Conservation (phyloP, 2,113 vertebrate genomes). For the Mormyrus iriodes region DNA sequence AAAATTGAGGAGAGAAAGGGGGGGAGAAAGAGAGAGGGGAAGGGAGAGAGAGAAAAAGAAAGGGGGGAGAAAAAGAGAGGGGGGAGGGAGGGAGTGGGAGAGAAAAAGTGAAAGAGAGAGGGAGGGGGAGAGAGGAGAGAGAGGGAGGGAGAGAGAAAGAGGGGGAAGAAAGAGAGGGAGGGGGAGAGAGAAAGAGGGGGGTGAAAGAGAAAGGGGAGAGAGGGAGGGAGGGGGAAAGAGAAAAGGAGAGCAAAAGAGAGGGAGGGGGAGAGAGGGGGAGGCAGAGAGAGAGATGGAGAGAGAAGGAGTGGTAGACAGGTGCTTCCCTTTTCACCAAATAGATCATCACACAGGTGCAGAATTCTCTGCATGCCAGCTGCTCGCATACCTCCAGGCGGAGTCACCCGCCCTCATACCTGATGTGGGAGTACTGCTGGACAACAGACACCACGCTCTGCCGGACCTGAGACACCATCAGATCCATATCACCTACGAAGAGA, state of each 20-base stretch:
- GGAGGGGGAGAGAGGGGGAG: neutral
- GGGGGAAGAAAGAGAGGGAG: too few species aligned
- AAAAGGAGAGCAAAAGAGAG: neutral
- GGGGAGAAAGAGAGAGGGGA: rapidly evolving
- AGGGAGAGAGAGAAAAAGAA: rapidly evolving
- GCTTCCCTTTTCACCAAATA: neutral
- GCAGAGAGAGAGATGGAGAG: neutral
- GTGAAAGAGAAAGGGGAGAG: neutral
- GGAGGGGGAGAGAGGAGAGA: too few species aligned
- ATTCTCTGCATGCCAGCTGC: neutral
- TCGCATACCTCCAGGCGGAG: neutral
- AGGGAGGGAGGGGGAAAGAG: too few species aligned
- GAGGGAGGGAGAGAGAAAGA: too few species aligned
- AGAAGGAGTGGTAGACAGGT: neutral
- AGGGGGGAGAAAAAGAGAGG: too few species aligned
- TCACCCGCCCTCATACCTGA: constrained; percentile 56
- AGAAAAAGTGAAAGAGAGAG: too few species aligned
- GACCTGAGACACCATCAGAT: constrained; percentile 82
- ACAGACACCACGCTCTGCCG: constrained; percentile 68
- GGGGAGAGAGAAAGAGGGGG: too few species aligned
- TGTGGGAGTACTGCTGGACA: constrained; percentile 61
- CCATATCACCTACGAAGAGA: constrained; percentile 70
- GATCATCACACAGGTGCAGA: too few species aligned
- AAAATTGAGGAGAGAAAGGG: neutral
- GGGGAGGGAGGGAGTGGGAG: too few species aligned